Evolutionary conservation across 2,888 invertebrate species (phyloP), one percentile per base, ranked within the genome.

Genomic region (Pyrrhosoma nymphula): DNA sequence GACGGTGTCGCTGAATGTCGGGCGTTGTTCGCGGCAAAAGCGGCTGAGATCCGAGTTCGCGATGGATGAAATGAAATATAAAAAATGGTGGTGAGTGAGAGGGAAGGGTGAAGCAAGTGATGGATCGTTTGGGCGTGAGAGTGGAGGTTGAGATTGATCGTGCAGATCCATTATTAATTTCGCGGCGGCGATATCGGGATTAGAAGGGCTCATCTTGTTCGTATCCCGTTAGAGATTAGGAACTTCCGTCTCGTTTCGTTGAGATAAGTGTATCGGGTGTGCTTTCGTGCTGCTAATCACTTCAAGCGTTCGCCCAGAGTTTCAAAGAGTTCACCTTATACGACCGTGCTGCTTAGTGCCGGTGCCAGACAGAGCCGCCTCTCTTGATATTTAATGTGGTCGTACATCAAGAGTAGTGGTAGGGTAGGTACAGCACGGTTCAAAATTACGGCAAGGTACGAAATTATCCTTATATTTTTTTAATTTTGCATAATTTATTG

Each of bases 111-210:
- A 60, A 60, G 3, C 20, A 14, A 82, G 18, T 82, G 82, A 82
- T 82, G 82, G 82, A 82, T 82, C 82, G 82, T 16, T 30, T 35
- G 82, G 69, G 82, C 82, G 82, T 30, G 82, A 35, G 82, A 82
- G 82, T 18, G 82, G 82, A 30, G 82, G 30, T 0, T 82, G 82
- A 82, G 82, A 82, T 82, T 82, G 6, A 35, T 82, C 30, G 82
- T n/a, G 30, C 82, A 35, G 35, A 82, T 82, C 35, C 30, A 35
- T 82, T 35, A 82, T 82, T 30, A 82, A 82, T 35, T 82, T 35
- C 35, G 35, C 82, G 82, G 60, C 60, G 6, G 82, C 82, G 16
- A 82, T 82, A 35, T 82, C 35, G 82, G 16, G 12, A 82, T 35
- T 82, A 30, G 35, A 82, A 82, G 4, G 82, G 16, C 82, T 35